Conservation (phyloP, 2,888 invertebrate species). For the Ophion slaviceki region DNA sequence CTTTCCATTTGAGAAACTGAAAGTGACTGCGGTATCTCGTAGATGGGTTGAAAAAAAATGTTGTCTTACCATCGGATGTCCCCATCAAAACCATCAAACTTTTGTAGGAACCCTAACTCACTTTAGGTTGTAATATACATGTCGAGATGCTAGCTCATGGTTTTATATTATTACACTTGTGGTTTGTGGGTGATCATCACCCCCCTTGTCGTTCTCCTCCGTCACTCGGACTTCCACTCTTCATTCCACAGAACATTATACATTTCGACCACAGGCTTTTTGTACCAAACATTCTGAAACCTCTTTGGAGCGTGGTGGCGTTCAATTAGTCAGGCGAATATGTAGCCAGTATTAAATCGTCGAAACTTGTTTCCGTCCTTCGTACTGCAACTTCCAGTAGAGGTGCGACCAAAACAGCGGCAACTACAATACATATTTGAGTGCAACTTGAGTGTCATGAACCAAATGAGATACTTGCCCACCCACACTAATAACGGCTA, state of each 20-base stretch:
- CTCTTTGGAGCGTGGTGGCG: constrained; percentile 32
- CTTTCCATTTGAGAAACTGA: too few relatives aligned
- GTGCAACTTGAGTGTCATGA: constrained; percentile 25
- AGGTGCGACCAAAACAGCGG: constrained; percentile 44
- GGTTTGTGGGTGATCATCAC: constrained; percentile 42
- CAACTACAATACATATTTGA: constrained; percentile 33
- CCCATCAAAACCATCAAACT: too few relatives aligned
- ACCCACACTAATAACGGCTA: constrained; percentile 49
- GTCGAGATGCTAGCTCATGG: constrained; percentile 36
- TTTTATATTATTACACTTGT: constrained; percentile 54
- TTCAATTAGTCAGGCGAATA: constrained; percentile 69
- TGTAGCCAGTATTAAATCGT: constrained; percentile 64
- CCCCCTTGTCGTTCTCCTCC: background rate
- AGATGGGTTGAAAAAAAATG: too few relatives aligned
- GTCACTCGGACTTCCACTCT: background rate
- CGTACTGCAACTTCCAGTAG: constrained; percentile 28
- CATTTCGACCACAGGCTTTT: constrained; percentile 64
- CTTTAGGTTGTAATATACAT: constrained; percentile 20
- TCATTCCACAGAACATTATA: constrained; percentile 42
- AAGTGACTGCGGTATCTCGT: too few relatives aligned
- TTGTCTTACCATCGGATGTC: too few relatives aligned
- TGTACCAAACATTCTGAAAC: background rate
- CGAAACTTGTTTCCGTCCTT: constrained; percentile 40
- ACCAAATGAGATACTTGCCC: constrained; percentile 58
- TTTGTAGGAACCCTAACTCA: constrained; percentile 21